Percentiles rank a stretch among this genome's conserved stretches.
Evolutionary conservation across 92 coral and sea anemone genomes (phyloP).

Genomic region (Metridium senile): DNA sequence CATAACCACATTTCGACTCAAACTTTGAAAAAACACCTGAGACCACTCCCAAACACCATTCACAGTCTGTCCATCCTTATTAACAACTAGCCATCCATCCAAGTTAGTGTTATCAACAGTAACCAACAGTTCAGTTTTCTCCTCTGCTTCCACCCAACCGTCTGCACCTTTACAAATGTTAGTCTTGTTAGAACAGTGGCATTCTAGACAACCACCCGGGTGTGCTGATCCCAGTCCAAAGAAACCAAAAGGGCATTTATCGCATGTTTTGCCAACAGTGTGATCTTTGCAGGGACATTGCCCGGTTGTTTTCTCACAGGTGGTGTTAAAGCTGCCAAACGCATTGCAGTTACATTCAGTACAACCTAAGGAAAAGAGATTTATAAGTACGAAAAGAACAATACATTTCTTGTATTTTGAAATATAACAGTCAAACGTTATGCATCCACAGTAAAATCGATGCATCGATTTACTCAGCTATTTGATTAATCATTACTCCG

Average conservation of each 20-base stretch:
- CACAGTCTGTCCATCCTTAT: constrained; percentile 24
- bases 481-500: too few species aligned
- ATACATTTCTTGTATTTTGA: too few species aligned
- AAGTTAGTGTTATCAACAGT: constrained; percentile 3
- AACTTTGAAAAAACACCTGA: too few species aligned
- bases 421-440: too few species aligned
- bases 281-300: constrained; percentile 75
- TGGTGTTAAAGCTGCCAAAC: constrained; percentile 64
- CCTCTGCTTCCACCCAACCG: constrained; percentile 53
- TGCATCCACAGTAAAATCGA: too few species aligned
- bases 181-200: constrained; percentile 90
- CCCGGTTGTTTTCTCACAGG: constrained; percentile 80
- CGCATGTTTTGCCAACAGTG: constrained; percentile 62
- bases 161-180: constrained; percentile 52
- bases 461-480: too few species aligned
- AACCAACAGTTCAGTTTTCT: constrained; percentile 23
- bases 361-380: constrained; percentile 87
- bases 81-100: constrained; percentile 68
- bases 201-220: constrained; percentile 82
- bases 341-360: constrained; percentile 68
- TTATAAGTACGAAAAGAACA: neutral
- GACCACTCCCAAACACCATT: neutral
- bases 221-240: constrained; percentile 77
- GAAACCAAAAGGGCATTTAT: constrained; percentile 65
- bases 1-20: too few species aligned